phyloP scores from a whole-genome alignment of 1,140 invertebrate species.

The Drosophila baimaii region DNA sequence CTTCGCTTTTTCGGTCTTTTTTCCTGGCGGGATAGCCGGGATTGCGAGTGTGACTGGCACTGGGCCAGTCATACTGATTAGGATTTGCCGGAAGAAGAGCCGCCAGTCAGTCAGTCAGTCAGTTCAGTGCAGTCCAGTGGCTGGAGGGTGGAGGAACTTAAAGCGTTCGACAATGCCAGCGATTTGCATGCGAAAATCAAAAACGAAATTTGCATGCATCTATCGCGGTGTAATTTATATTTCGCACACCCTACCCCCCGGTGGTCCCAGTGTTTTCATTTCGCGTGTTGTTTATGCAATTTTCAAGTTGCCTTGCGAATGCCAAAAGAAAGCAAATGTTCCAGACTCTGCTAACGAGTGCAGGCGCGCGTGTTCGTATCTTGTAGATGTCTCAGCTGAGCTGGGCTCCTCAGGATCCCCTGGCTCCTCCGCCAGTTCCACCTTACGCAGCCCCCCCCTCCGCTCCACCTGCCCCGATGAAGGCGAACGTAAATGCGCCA shows the following conservation, averaged over 20 bases:
- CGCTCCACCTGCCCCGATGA: slow-evolving; percentile 7
- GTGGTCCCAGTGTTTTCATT: slow-evolving; percentile 49
- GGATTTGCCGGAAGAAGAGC: slow-evolving; percentile 51
- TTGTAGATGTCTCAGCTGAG: slow-evolving; percentile 47
- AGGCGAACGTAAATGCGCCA: slow-evolving; percentile 70
- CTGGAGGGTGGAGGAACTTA: slow-evolving; percentile 32
- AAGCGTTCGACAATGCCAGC: slow-evolving; percentile 27
- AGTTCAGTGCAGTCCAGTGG: slow-evolving; percentile 20
- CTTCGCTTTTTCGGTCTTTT: slow-evolving; percentile 22
- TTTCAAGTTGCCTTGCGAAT: slow-evolving; percentile 49
- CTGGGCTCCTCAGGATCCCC: slow-evolving; percentile 54
- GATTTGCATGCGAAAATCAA: slow-evolving; percentile 54
- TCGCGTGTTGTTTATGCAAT: slow-evolving; percentile 74
- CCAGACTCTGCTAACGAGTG: slow-evolving; percentile 64
- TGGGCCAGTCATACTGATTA: slow-evolving; percentile 58
- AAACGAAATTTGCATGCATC: slow-evolving; percentile 66
- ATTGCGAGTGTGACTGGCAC: slow-evolving; percentile 33
- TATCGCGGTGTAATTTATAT: slow-evolving; percentile 76
- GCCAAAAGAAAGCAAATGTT: slow-evolving; percentile 56
- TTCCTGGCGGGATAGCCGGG: slow-evolving; percentile 22
- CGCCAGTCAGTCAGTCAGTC: slow-evolving; percentile 20
- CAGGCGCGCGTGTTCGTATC: slow-evolving; percentile 71
- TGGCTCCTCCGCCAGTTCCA: neutral
- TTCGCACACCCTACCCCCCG: slow-evolving; percentile 36
- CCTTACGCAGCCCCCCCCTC: neutral